Evolutionary conservation across 1,140 invertebrate genomes (phyloP).

Genomic region (Drosophila insularis): DNA sequence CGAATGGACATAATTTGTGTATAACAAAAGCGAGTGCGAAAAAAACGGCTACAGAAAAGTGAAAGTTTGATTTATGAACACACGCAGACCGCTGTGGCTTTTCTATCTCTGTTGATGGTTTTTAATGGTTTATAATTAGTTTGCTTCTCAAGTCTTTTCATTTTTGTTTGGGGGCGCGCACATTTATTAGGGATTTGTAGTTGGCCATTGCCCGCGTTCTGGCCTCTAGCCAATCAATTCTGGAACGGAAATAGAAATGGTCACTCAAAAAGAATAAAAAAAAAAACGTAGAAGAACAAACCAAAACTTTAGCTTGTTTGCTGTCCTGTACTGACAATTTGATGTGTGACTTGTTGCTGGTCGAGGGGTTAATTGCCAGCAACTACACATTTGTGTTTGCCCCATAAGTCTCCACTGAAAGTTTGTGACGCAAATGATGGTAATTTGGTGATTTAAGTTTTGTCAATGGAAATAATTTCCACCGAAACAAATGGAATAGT

Average conservation of each 20-base stretch:
- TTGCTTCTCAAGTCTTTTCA: constrained; percentile 32
- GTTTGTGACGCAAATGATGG: not conserved
- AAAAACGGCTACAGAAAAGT: constrained; percentile 35
- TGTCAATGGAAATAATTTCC: constrained; percentile 10
- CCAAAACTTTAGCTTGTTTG: constrained; percentile 8
- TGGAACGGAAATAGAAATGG: constrained; percentile 73
- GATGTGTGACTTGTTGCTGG: constrained; percentile 23
- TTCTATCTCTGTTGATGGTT: constrained; percentile 48
- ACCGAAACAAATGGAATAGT: too few relatives aligned
- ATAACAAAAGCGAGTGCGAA: too few relatives aligned
- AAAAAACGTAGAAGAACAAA: not conserved
- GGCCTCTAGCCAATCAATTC: constrained; percentile 66
- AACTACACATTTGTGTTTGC: constrained; percentile 4
- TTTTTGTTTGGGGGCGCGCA: constrained; percentile 16
- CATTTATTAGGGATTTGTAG: constrained; percentile 47
- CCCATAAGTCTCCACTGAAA: not conserved
- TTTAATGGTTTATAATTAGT: constrained; percentile 68
- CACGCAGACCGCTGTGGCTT: constrained; percentile 35
- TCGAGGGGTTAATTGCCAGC: constrained; percentile 49
- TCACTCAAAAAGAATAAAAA: constrained; percentile 12
- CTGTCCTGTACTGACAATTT: constrained; percentile 17
- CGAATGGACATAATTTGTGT: constrained; percentile 2
- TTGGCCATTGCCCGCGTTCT: constrained; percentile 34
- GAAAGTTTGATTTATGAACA: constrained; percentile 75
- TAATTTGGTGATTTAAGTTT: not conserved